Percentiles rank a stretch among this genome's conserved stretches.
These are phyloP conservation scores for Thumatha senex DNA, from an alignment of 2,888 invertebrate genomes.

Conservation along the genomic window DNA sequence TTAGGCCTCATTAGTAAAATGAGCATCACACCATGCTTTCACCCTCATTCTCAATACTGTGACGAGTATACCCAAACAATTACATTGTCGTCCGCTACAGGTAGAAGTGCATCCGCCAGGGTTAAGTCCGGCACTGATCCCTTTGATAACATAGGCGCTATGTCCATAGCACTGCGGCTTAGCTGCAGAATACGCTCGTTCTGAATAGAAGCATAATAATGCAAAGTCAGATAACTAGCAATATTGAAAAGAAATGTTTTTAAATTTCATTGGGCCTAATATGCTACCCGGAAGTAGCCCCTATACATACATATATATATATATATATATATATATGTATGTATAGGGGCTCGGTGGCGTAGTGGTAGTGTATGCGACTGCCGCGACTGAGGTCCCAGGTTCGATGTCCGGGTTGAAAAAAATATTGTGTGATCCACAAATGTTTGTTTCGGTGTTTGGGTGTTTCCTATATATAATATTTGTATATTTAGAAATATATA, in stretches of 20 bases:
- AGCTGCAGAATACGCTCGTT: slow-evolving; percentile 66
- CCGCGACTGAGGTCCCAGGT: too few relatives aligned
- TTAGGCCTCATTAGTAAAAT: not conserved
- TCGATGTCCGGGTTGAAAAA: too few relatives aligned
- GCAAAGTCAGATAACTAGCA: not conserved
- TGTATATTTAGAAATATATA: too few relatives aligned
- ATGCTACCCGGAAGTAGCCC: not conserved
- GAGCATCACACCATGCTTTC: slow-evolving; percentile 18
- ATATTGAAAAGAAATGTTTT: not conserved
- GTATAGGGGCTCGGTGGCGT: too few relatives aligned
- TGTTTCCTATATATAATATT: too few relatives aligned
- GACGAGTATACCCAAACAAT: slow-evolving; percentile 74
- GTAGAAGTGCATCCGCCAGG: slow-evolving; percentile 63
- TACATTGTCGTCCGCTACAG: slow-evolving; percentile 70
- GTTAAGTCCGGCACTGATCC: slow-evolving; percentile 55
- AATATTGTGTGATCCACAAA: too few relatives aligned
- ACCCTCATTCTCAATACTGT: slow-evolving; percentile 65
- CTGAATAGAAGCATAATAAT: slow-evolving; percentile 41
- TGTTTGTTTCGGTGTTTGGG: too few relatives aligned
- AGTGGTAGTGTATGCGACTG: too few relatives aligned
- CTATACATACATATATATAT: not conserved
- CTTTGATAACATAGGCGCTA: slow-evolving; percentile 28
- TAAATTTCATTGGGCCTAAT: not conserved
- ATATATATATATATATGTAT: too few relatives aligned
- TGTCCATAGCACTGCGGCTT: slow-evolving; percentile 45